phyloP scores from a whole-genome alignment of 2,113 vertebrate genomes.

The Crotalus tigris region DNA sequence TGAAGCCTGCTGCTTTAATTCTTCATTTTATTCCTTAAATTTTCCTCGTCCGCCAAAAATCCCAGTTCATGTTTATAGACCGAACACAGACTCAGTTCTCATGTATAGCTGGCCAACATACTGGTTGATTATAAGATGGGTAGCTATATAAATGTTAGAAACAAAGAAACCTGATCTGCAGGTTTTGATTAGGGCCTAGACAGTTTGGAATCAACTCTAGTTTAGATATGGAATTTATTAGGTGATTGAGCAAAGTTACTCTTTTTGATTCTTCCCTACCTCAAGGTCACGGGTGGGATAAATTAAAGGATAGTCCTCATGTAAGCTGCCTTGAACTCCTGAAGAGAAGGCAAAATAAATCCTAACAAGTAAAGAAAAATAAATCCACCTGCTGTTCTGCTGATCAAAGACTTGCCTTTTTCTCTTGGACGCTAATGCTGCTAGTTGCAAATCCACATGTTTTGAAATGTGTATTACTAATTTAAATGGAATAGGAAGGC shows the following conservation, averaged over 20 bases:
- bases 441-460: neutral
- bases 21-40: neutral
- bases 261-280: neutral
- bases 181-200: neutral
- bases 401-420: neutral
- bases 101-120: neutral
- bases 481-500: neutral
- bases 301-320: neutral
- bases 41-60: neutral
- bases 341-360: neutral
- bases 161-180: neutral
- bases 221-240: neutral
- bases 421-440: neutral
- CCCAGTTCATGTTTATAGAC: neutral
- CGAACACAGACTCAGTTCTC: neutral
- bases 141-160: neutral
- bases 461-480: neutral
- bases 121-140: neutral
- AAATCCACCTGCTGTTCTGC: neutral
- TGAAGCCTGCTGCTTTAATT: slow-evolving; percentile 19
- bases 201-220: neutral
- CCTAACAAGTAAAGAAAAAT: neutral
- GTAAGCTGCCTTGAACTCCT: neutral
- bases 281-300: neutral
- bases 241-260: neutral